A percentile compares a stretch with the other conserved stretches of the same genome.
phyloP scores from a whole-genome alignment of 2,888 invertebrate genomes.

The Bombylius major region DNA sequence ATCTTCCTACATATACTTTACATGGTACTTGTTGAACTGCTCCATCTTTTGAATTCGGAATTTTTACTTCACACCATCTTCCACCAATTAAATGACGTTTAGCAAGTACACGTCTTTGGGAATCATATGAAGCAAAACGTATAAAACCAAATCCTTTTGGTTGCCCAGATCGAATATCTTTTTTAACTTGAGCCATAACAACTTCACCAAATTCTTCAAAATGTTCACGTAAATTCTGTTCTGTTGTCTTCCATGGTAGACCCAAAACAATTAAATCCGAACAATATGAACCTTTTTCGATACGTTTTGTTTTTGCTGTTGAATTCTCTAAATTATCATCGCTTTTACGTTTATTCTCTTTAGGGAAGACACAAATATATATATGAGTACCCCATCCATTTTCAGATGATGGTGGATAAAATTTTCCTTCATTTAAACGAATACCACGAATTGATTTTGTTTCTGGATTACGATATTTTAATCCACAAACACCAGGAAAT shows the following conservation, averaged over 20 bases:
- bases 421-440: slow-evolving; percentile 76
- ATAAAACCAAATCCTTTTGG: slow-evolving; percentile 99
- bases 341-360: slow-evolving; percentile 90
- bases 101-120: slow-evolving; percentile 86
- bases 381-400: slow-evolving; percentile 70
- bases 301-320: slow-evolving; percentile 86
- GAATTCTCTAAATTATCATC: slow-evolving; percentile 90
- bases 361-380: slow-evolving; percentile 70
- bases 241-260: slow-evolving; percentile 93
- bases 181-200: slow-evolving; percentile 93
- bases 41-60: slow-evolving; percentile 82
- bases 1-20: slow-evolving; percentile 74
- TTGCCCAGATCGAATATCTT: slow-evolving; percentile 80
- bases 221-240: slow-evolving; percentile 88
- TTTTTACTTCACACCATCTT: slow-evolving; percentile 96
- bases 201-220: slow-evolving; percentile 97
- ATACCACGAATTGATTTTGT: slow-evolving; percentile 79
- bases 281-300: slow-evolving; percentile 82
- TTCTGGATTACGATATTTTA: slow-evolving; percentile 92
- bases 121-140: slow-evolving; percentile 87
- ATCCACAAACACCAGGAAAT: slow-evolving; percentile 93
- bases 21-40: slow-evolving; percentile 53
- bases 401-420: slow-evolving; percentile 71
- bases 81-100: slow-evolving; percentile 95
- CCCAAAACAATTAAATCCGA: slow-evolving; percentile 97